These are phyloP conservation scores for Nysson spinosus DNA, from an alignment of 2,888 invertebrate species.

Conservation along the genomic window DNA sequence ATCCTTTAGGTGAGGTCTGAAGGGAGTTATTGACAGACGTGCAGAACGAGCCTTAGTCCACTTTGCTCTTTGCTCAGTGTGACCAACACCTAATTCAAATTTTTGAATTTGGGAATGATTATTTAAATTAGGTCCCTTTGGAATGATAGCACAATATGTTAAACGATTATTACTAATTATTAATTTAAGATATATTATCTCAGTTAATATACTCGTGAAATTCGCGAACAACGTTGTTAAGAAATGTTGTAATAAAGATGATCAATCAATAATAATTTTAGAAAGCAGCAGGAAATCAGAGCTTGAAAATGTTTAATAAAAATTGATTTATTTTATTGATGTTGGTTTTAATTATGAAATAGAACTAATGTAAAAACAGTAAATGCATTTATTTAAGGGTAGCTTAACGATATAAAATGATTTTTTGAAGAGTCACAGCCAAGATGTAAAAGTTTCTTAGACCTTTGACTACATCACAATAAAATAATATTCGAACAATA, in stretches of 20 bases:
- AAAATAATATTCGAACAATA: background rate
- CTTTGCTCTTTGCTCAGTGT: conserved; percentile 22
- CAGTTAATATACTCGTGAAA: background rate
- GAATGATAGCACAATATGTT: background rate
- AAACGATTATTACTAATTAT: background rate
- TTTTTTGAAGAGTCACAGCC: conserved; percentile 54
- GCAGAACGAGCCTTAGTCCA: conserved; percentile 24
- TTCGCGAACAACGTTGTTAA: too few species aligned
- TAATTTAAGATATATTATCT: background rate
- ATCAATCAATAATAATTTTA: too few species aligned
- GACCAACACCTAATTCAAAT: conserved; percentile 22
- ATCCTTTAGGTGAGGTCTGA: conserved; percentile 49
- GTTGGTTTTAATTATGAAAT: background rate
- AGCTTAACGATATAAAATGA: conserved; percentile 31
- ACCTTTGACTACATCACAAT: conserved; percentile 5
- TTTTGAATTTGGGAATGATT: background rate
- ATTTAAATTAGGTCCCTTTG: background rate
- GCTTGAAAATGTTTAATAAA: background rate
- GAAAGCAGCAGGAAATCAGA: too few species aligned
- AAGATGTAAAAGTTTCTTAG: conserved; percentile 35
- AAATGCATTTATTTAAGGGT: conserved; percentile 22
- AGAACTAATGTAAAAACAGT: conserved; percentile 3
- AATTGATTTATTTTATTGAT: background rate
- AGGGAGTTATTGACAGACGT: conserved; percentile 44
- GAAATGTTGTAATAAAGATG: too few species aligned